These are phyloP conservation scores for Adela reaumurella DNA, from an alignment of 2,888 invertebrate species.

Conservation along the genomic window DNA sequence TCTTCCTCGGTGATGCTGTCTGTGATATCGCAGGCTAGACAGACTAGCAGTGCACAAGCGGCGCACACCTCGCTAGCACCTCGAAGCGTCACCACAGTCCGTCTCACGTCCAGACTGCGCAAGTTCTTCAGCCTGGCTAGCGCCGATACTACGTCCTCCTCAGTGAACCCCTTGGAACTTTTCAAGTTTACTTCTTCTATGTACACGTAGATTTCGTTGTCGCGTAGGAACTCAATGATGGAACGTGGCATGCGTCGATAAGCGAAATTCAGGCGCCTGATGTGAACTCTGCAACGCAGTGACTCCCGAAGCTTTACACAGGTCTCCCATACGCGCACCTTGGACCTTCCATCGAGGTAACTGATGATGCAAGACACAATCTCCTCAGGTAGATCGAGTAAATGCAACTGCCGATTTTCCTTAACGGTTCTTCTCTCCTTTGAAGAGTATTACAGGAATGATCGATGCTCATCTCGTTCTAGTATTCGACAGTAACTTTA, in stretches of 20 bases:
- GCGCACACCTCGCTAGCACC: not conserved
- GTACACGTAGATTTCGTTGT: not conserved
- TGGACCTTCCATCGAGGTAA: not conserved
- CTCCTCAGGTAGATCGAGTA: not conserved
- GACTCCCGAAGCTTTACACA: not conserved
- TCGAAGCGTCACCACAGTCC: not conserved
- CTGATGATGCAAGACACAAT: not conserved
- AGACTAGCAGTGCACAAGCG: not conserved
- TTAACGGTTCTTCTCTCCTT: too few species aligned
- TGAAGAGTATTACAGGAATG: too few species aligned
- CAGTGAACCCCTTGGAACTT: not conserved
- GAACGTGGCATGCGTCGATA: not conserved
- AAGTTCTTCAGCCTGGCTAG: not conserved
- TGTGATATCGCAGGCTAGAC: not conserved
- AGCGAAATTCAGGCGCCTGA: not conserved
- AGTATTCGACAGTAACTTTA: too few species aligned
- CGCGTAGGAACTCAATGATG: not conserved
- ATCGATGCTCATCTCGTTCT: too few species aligned
- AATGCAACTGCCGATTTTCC: not conserved
- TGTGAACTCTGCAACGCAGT: not conserved
- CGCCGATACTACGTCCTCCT: not conserved
- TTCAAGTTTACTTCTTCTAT: not conserved
- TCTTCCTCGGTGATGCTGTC: too few species aligned
- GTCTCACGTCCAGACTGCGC: not conserved
- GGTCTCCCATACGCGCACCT: not conserved